These are phyloP conservation scores for Halcyon malimbica DNA, from an alignment of 2,113 vertebrate genomes.

Conservation along the genomic window DNA sequence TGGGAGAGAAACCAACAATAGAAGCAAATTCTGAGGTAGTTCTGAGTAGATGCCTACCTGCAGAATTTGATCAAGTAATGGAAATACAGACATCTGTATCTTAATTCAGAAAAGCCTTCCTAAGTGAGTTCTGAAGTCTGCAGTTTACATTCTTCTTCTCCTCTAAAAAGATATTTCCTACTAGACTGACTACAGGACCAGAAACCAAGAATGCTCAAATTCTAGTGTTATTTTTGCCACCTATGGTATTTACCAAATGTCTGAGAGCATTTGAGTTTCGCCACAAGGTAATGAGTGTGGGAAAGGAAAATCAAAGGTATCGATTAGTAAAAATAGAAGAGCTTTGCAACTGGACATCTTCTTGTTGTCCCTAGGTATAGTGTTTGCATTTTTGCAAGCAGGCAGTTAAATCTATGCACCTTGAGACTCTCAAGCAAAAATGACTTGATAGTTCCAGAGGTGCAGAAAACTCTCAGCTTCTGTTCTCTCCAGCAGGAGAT, in stretches of 20 bases:
- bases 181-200: background rate
- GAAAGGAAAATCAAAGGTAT: background rate
- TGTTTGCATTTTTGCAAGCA: background rate
- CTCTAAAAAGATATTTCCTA: background rate
- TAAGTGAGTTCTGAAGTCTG: background rate
- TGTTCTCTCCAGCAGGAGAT: background rate
- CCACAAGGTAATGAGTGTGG: background rate
- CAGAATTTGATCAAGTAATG: background rate
- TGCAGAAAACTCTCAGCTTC: background rate
- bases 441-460: background rate
- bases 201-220: background rate
- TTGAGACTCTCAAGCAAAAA: background rate
- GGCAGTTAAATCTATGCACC: background rate
- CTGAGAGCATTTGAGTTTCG: background rate
- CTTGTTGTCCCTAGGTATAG: background rate
- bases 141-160: background rate
- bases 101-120: background rate
- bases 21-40: background rate
- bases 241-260: background rate
- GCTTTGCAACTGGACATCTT: background rate
- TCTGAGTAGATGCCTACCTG: background rate
- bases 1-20: background rate
- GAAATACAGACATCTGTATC: background rate
- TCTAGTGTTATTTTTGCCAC: background rate
- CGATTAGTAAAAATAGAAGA: background rate